These are phyloP conservation scores for Nothocercus nigrocapillus DNA, from an alignment of 2,113 vertebrate genomes.

Conservation along the genomic window DNA sequence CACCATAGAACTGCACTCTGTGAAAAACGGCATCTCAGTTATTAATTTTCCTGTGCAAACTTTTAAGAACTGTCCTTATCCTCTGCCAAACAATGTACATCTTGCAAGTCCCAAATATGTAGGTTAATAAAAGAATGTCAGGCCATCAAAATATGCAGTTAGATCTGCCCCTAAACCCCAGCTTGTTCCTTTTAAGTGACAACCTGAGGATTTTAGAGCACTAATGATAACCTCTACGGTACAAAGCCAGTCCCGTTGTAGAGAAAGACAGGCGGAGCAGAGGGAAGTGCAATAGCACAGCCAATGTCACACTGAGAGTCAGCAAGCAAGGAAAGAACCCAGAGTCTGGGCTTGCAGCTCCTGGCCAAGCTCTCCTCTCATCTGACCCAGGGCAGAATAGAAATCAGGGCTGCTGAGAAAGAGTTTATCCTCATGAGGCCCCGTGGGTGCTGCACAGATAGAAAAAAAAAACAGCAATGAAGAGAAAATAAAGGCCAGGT, in stretches of 20 bases:
- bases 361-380: background rate
- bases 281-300: conserved; percentile 4
- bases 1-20: background rate
- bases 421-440: background rate
- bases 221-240: background rate
- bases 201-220: background rate
- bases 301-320: background rate
- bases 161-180: background rate
- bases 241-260: background rate
- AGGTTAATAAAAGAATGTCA: background rate
- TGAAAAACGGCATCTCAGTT: background rate
- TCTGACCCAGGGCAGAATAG: background rate
- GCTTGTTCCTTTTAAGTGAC: accelerated
- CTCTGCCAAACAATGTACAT: accelerated
- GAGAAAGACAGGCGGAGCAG: background rate
- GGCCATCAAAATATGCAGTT: accelerated
- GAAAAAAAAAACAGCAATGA: background rate
- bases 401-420: background rate
- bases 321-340: background rate
- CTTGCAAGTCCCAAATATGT: background rate
- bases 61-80: background rate
- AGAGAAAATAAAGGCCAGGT: background rate
- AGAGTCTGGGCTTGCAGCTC: background rate
- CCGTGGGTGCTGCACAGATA: background rate
- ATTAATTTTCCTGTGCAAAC: background rate